Conservation (phyloP, 2,113 vertebrate species). For the Phycodurus eques region DNA sequence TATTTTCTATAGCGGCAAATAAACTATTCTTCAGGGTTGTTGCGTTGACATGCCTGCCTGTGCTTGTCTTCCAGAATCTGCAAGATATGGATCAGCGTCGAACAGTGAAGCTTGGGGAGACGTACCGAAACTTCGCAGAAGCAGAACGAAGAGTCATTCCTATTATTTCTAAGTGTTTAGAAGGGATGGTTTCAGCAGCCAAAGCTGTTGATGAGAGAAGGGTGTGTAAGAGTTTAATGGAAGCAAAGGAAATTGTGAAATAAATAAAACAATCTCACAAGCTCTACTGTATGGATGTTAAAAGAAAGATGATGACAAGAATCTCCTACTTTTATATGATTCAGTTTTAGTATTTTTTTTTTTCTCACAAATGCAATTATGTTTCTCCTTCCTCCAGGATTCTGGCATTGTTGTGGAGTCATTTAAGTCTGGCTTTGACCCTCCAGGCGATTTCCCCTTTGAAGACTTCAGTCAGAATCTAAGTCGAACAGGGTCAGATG, state of each 20-base stretch:
- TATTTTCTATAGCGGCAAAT: background rate
- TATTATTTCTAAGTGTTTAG: constrained; percentile 94
- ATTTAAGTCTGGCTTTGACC: constrained; percentile 96
- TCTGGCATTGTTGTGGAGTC: constrained; percentile 92
- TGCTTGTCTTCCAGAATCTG: constrained; percentile 79
- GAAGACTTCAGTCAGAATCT: constrained; percentile 98
- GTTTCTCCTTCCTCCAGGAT: constrained; percentile 73
- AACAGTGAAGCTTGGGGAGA: constrained; percentile 93
- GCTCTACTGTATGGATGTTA: too few species aligned
- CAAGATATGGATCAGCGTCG: constrained; percentile 96
- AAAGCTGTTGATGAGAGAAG: constrained; percentile 90
- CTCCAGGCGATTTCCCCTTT: constrained; percentile 92
- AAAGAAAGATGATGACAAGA: background rate
- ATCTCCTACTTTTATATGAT: background rate
- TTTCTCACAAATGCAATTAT: background rate
- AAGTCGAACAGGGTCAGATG: constrained; percentile 91
- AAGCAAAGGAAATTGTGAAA: background rate
- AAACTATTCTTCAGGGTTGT: background rate
- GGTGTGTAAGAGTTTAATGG: constrained; percentile 68
- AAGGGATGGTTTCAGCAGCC: constrained; percentile 95
- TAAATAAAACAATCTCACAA: background rate
- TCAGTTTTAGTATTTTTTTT: background rate
- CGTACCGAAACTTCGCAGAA: constrained; percentile 92
- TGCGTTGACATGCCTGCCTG: background rate
- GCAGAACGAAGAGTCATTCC: constrained; percentile 93